Evolutionary conservation across 1,140 invertebrate genomes (phyloP).

Genomic region (Calliphora vicina): DNA sequence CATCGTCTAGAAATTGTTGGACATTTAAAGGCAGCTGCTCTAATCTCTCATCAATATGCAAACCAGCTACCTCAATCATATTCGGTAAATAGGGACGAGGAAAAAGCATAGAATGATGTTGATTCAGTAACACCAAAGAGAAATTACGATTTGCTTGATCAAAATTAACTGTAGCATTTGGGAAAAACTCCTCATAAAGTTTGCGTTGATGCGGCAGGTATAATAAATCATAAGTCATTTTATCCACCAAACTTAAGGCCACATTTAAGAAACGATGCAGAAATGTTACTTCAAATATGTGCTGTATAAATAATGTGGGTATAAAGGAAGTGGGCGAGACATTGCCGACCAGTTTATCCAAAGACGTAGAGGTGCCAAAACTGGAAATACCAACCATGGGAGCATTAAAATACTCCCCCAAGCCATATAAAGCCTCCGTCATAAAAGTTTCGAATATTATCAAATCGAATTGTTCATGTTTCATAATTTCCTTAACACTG

Average conservation of each 20-base stretch:
- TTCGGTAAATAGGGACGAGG: conserved; percentile 67
- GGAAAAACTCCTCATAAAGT: conserved; percentile 61
- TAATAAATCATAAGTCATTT: conserved; percentile 42
- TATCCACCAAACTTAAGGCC: conserved; percentile 40
- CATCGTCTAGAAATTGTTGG: conserved; percentile 67
- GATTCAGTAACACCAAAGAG: conserved; percentile 68
- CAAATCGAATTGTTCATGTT: conserved; percentile 51
- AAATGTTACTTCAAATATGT: conserved; percentile 63
- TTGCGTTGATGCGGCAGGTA: conserved; percentile 52
- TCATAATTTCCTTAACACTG: conserved; percentile 46
- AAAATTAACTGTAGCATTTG: conserved; percentile 37
- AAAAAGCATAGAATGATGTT: conserved; percentile 67
- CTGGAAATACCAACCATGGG: conserved; percentile 51
- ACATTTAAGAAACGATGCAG: conserved; percentile 61
- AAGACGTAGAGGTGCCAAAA: conserved; percentile 45
- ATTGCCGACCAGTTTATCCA: conserved; percentile 50
- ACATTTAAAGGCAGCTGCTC: conserved; percentile 57
- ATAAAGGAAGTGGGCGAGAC: conserved; percentile 58
- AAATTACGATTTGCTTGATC: conserved; percentile 60
- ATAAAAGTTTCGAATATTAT: conserved; percentile 52
- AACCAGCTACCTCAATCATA: conserved; percentile 64
- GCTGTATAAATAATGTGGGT: conserved; percentile 51
- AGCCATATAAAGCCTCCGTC: conserved; percentile 46
- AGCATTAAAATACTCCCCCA: conserved; percentile 57
- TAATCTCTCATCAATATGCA: conserved; percentile 64